Base-by-base conservation (phyloP, 1,140 invertebrate species). In the Helicoverpa armigera region DNA sequence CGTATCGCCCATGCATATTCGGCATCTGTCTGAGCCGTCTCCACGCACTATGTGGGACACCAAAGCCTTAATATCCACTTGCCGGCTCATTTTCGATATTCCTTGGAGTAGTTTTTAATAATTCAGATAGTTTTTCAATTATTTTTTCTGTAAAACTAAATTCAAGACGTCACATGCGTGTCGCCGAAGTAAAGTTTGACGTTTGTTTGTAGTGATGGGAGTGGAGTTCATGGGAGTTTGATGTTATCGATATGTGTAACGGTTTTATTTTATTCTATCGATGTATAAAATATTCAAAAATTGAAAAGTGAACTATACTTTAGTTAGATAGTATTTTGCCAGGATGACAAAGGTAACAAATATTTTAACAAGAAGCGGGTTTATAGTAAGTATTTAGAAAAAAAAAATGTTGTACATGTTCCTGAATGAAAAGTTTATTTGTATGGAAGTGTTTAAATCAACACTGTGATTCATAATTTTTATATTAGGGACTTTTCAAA, bases 1-100 rank as follows among this genome's bases (percentile, higher is more conserved):
- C 5, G 93, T 94, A 73, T 92, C 91, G 11, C 93, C 92, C 92
- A 94, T 93, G 74, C 93, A 94, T 79, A 94, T 94, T 83, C 93
- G 83, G 72, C 92, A 94, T 87, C 87, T 93, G 67, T 94, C 86
- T 48, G 82, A 76, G 2, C 93, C 93, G 82, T 94, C 92, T 60
- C 92, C 92, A 63, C 86, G 82, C 1, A 94, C 86, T 80, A 94
- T 88, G 79, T 94, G 93, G 0, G 93, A 92, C 75, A 94, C 86
- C 69, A 94, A 83, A 23, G 92, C 92, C 77, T 93, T 94, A 53
- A 93, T 81, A 79, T 94, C 89, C n/a, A 94, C 86, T 90, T 92
- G 89, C 69, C 87, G 87, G 43, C 65, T 89, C 92, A 94, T 94
- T 83, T 80, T 89, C 23, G 16, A 10, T 65, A 16, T 23, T 16